A percentile compares a stretch with the other conserved stretches of the same genome.
Evolutionary conservation across 2,888 invertebrate genomes (phyloP).

Genomic region (Hymenopus coronatus): DNA sequence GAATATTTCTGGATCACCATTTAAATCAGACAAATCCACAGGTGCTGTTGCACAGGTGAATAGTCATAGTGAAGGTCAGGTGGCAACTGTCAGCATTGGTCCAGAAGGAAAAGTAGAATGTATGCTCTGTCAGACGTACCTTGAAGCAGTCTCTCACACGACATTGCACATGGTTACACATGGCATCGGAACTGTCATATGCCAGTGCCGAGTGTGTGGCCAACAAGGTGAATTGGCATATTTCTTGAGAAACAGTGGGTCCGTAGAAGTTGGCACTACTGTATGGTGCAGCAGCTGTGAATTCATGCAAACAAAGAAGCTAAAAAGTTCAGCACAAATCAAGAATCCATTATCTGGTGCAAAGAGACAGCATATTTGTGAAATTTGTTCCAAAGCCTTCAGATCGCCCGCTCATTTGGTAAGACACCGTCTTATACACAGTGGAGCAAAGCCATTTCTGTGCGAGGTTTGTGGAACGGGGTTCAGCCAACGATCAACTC

Average conservation of each 20-base stretch:
- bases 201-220: slow-evolving; percentile 35
- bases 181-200: slow-evolving; percentile 35
- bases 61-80: not conserved
- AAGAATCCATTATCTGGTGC: not conserved
- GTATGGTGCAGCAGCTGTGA: slow-evolving; percentile 32
- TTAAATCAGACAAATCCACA: not conserved
- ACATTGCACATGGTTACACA: slow-evolving; percentile 36
- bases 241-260: slow-evolving; percentile 24
- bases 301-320: slow-evolving; percentile 6
- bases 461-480: slow-evolving; percentile 37
- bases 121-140: slow-evolving; percentile 31
- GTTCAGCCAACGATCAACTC: slow-evolving; percentile 34
- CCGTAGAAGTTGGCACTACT: slow-evolving; percentile 22
- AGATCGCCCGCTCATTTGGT: slow-evolving; percentile 33
- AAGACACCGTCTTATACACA: slow-evolving; percentile 37
- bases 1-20: not conserved
- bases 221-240: slow-evolving; percentile 33
- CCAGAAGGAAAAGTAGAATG: slow-evolving; percentile 33
- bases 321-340: not conserved
- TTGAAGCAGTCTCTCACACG: slow-evolving; percentile 30
- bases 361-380: slow-evolving; percentile 30
- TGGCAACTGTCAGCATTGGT: slow-evolving; percentile 29
- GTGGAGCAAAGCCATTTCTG: slow-evolving; percentile 37
- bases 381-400: slow-evolving; percentile 36
- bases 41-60: not conserved